A percentile compares a stretch with the other conserved stretches of the same genome.
These are phyloP conservation scores for Ametastegia equiseti DNA, from an alignment of 2,888 invertebrate genomes.

Conservation along the genomic window DNA sequence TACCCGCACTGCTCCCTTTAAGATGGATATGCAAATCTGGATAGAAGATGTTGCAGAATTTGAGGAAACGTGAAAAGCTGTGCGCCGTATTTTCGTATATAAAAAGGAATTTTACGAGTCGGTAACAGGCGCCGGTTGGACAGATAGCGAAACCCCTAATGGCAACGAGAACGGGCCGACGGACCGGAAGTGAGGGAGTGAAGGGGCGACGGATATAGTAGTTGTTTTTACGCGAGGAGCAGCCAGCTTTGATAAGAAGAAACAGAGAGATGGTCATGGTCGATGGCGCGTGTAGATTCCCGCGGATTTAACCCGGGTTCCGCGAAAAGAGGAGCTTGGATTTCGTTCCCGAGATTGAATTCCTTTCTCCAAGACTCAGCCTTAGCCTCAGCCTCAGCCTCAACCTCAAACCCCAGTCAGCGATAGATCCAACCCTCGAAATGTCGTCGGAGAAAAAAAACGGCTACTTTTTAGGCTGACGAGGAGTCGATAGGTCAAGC, in stretches of 20 bases:
- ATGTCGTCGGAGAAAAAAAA: background rate
- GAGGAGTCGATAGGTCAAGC: slow-evolving; percentile 27
- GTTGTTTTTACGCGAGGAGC: slow-evolving; percentile 34
- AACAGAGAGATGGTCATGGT: slow-evolving; percentile 20
- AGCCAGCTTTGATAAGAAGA: slow-evolving; percentile 18
- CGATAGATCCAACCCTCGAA: background rate
- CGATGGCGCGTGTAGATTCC: slow-evolving; percentile 39
- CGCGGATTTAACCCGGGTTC: slow-evolving; percentile 14
- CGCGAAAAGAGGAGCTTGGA: slow-evolving; percentile 24
- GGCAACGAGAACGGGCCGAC: slow-evolving; percentile 28
- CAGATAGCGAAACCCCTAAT: slow-evolving; percentile 28
- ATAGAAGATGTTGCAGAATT: background rate
- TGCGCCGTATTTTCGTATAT: background rate
- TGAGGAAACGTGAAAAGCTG: background rate
- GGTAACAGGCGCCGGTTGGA: background rate
- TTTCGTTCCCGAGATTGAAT: slow-evolving; percentile 34
- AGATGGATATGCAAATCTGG: background rate
- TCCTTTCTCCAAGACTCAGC: background rate
- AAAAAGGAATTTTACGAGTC: background rate
- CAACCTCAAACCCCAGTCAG: too few relatives aligned
- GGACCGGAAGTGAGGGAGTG: slow-evolving; percentile 21
- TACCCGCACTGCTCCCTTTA: background rate
- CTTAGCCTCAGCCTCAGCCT: background rate
- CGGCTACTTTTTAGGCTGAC: slow-evolving; percentile 16
- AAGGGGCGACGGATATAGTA: background rate